Evolutionary conservation across 2,888 invertebrate species (phyloP), one percentile per base, ranked within the genome.

Genomic region (Nephrotoma flavescens): DNA sequence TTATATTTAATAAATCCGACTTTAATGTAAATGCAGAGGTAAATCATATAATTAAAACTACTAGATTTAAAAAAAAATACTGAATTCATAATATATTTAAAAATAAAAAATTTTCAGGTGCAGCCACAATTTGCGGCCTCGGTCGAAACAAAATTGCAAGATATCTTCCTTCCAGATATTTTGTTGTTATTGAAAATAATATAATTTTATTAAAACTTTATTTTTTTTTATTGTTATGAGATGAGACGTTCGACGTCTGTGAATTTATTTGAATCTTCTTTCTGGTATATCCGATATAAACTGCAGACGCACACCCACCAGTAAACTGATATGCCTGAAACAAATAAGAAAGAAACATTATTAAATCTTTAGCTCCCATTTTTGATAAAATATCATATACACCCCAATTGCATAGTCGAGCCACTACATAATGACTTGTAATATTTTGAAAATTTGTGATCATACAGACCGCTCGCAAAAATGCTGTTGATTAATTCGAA

Each of bases 141-240:
- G 88, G 90, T 91, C 15, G 91, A 91, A 31, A 88, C 89, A 9
- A 91, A 91, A 88, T 86, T 92, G 9, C 88, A 89, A 19, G 88
- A 88, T 42, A 88, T 90, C 85, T 90, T 90, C 88, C 87, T 91
- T 87, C 91, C 91, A 0, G 91, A 91, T 87, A 87, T 91, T 4
- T 87, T 91, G 45, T 87, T 91, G 45, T 88, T 91, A 15, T 87
- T 91, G n/a, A 90, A 89, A 87, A 88, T 88, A 88, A 83, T 90
- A 84, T 84, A 84, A 84, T 42, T 5, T n/a, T 12, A 12, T 11
- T 41, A 41, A 84, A 84, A n/a, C 15, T 15, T 31, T n/a, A 84
- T 4, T 42, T 1, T 42, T 1, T n/a, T 84, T 6, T 83, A 12
- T 84, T 84, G n/a, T 42, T 84, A 42, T 42, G 2, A 6, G n/a